These are phyloP conservation scores for Drosophila varians DNA, from an alignment of 1,140 invertebrate species.

Conservation along the genomic window DNA sequence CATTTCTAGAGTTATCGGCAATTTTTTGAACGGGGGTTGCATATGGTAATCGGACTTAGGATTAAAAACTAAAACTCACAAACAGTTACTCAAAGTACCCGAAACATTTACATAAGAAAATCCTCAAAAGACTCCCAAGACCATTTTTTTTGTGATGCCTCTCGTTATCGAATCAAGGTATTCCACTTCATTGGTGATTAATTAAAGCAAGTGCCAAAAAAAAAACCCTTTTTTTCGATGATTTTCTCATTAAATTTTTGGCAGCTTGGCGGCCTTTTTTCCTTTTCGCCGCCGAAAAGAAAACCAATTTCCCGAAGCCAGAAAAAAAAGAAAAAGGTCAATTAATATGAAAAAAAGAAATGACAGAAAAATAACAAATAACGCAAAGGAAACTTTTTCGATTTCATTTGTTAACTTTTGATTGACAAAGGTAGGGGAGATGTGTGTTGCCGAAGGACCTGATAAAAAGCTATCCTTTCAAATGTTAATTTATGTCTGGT, in stretches of 20 bases:
- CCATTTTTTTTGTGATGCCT: not conserved
- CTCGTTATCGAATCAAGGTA: constrained; percentile 1
- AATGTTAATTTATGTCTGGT: not conserved
- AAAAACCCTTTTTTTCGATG: not conserved
- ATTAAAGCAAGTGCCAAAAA: constrained; percentile 7
- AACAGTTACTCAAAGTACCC: constrained; percentile 10
- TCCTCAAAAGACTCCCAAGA: too few relatives aligned
- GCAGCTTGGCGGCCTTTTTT: constrained; percentile 11
- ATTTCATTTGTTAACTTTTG: constrained; percentile 43
- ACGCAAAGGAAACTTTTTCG: not conserved
- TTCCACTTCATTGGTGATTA: constrained; percentile 1
- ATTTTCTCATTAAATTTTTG: constrained; percentile 35
- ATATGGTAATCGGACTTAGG: constrained; percentile 21
- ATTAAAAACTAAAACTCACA: not conserved
- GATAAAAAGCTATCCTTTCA: not conserved
- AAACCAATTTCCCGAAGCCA: constrained; percentile 35
- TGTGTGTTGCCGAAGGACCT: constrained; percentile 20
- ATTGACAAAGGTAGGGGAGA: constrained; percentile 43
- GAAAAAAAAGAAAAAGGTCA: constrained; percentile 46
- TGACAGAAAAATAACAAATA: not conserved
- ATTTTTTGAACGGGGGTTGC: constrained; percentile 28
- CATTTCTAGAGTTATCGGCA: constrained; percentile 30
- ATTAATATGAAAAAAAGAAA: constrained; percentile 35
- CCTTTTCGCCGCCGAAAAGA: not conserved
- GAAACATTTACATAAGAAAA: not conserved